Percentiles rank a stretch among this genome's conserved stretches.
Evolutionary conservation across 2,888 invertebrate species (phyloP).

Genomic region (Epinotia brunnichana): DNA sequence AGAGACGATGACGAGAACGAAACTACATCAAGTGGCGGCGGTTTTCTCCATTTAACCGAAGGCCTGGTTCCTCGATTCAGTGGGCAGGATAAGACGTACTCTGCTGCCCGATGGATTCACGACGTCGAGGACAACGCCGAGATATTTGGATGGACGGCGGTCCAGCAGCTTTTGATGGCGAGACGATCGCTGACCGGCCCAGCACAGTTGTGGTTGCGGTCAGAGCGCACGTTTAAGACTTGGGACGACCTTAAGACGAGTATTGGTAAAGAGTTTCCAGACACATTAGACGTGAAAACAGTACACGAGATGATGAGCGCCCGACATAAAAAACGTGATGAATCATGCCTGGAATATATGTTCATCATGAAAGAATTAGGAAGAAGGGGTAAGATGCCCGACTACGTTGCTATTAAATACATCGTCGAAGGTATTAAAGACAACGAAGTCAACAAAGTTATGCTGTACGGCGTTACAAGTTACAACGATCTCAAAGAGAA

Average conservation of each 20-base stretch:
- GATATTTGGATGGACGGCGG: slow-evolving; percentile 46
- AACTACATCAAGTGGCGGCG: too few species aligned
- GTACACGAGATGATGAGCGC: slow-evolving; percentile 48
- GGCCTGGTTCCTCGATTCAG: too few species aligned
- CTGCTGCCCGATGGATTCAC: slow-evolving; percentile 43
- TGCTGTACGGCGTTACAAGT: slow-evolving; percentile 15
- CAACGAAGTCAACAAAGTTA: slow-evolving; percentile 8
- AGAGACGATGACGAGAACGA: too few species aligned
- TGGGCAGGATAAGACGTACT: too few species aligned
- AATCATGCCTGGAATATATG: slow-evolving; percentile 18
- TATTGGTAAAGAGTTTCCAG: too few species aligned
- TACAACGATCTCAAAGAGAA: slow-evolving; percentile 17
- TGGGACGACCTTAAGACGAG: slow-evolving; percentile 47
- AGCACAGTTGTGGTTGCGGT: slow-evolving; percentile 46
- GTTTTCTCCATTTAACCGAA: too few species aligned
- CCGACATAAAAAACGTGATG: slow-evolving; percentile 42
- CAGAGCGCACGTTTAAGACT: slow-evolving; percentile 44
- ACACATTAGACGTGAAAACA: slow-evolving; percentile 40
- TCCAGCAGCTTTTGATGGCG: slow-evolving; percentile 47
- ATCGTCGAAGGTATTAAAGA: not conserved
- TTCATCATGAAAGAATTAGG: slow-evolving; percentile 25
- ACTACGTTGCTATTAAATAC: too few species aligned
- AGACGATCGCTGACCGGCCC: slow-evolving; percentile 45
- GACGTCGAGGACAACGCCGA: slow-evolving; percentile 47
- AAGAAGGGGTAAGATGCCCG: not conserved